Evolutionary conservation across 2,113 vertebrate species (phyloP).

Genomic region (Sclerurus mexicanus): DNA sequence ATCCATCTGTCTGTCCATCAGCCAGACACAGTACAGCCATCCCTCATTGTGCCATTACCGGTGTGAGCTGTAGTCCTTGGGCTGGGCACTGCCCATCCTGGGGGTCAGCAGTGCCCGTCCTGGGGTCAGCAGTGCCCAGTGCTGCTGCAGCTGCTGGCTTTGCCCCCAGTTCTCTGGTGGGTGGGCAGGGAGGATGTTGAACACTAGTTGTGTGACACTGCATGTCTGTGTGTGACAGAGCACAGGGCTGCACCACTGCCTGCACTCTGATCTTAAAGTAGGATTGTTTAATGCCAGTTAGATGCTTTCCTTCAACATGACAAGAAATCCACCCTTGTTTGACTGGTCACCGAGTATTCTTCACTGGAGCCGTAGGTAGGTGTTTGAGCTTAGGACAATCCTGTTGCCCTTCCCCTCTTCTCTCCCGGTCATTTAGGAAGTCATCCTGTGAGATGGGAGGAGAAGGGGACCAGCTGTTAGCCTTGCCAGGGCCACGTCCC

Average conservation of each 20-base stretch:
- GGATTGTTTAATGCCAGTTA: not conserved
- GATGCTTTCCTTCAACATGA: not conserved
- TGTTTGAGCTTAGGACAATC: not conserved
- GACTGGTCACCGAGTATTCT: not conserved
- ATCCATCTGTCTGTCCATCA: no score
- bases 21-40: not conserved
- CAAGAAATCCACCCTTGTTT: not conserved
- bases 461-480: not conserved
- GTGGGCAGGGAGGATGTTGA: not conserved
- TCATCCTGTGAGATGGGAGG: not conserved
- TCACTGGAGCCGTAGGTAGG: not conserved
- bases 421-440: not conserved
- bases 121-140: no score
- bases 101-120: no score
- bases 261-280: not conserved
- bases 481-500: not conserved
- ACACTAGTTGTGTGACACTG: fast-evolving
- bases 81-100: not conserved
- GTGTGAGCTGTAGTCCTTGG: fast-evolving
- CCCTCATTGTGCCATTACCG: not conserved
- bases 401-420: not conserved
- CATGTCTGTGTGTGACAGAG: not conserved
- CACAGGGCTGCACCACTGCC: not conserved
- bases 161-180: not conserved
- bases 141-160: not conserved